Base-by-base conservation (phyloP, 2,797 vertebrate species). In the Aulostomus chinensis region DNA sequence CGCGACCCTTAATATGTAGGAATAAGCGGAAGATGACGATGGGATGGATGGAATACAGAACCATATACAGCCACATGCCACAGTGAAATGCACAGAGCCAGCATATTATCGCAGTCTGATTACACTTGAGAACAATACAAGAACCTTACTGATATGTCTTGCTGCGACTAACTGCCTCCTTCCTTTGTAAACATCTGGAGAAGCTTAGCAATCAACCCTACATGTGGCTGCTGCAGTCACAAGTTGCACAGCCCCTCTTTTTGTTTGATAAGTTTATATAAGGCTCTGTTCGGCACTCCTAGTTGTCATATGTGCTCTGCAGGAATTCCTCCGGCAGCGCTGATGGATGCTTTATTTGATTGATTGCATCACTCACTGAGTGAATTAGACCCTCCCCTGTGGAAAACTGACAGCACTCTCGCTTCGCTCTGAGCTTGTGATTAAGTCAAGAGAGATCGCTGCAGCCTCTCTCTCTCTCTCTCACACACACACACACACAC, bases 361-460 rank as follows among this genome's bases (percentile, higher is more conserved):
- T 87, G 87, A 90, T 84, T 84, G 84, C 81, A 84, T 89, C 83
- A 87, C 86, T 89, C 84, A 78, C 71, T 72, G 83, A 82, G 80
- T 84, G 86, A 87, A 87, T 89, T 88, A 89, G 80, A 48, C 78
- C 80, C 70, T 89, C 83, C 82, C 87, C 71, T 78, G 83, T 85
- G 86, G 76, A 84, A 83, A 87, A 83, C 85, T 79, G 83, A 86
- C 84, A 88, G 86, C 83, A 86, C 82, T 89, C 75, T 86, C 34
- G 48, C 78, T 76, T 79, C 42, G 58, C 78, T 80, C 73, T 42
- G 72, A 81, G 80, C 79, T 74, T 80, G 76, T 85, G 84, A 87
- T 88, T 86, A 86, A 86, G 81, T 81, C 80, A 67, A 29, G 74
- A 77, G 75, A 77, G 77, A 78, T 77, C 66, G 73, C 73, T 76